Evolutionary conservation across 2,797 vertebrate species (phyloP).

Genomic region (Lithobates pipiens): DNA sequence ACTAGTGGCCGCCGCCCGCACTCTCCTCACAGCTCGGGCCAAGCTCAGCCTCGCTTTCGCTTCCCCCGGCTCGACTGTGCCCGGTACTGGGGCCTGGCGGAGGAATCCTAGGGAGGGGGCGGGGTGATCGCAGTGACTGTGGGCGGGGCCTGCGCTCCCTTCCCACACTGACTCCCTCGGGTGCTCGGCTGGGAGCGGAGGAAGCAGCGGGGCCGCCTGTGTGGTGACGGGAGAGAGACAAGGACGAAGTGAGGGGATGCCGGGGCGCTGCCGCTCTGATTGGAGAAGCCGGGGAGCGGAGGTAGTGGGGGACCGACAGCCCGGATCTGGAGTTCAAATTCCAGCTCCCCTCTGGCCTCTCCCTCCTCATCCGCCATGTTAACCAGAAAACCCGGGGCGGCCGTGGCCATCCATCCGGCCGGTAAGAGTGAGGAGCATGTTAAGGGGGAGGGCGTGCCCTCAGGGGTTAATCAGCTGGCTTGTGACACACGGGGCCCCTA

Average conservation of each 20-base stretch:
- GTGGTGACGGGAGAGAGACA: conserved; percentile 26
- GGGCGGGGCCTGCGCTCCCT: conserved; percentile 29
- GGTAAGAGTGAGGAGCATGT: conserved; percentile 22
- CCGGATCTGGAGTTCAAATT: conserved; percentile 35
- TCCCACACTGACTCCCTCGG: conserved; percentile 38
- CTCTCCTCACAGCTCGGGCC: background rate
- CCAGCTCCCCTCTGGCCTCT: conserved; percentile 31
- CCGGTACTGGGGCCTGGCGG: background rate
- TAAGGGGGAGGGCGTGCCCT: background rate
- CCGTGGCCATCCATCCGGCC: conserved; percentile 24
- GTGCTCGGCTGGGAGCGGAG: conserved; percentile 19
- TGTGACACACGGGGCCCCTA: background rate
- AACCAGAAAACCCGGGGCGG: conserved; percentile 41
- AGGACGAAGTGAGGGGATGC: conserved; percentile 29
- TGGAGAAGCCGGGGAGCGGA: conserved; percentile 55
- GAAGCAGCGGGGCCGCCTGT: conserved; percentile 40
- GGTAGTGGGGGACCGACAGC: conserved; percentile 47
- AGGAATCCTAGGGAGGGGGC: background rate
- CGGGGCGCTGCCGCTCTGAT: conserved; percentile 36
- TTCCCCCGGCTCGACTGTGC: background rate
- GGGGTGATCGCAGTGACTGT: background rate
- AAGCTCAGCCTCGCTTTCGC: conserved; percentile 1
- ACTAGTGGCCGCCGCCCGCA: background rate
- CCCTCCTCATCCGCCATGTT: conserved; percentile 51
- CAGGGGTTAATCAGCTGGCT: background rate